Evolutionary conservation across 2,113 vertebrate species (phyloP), one percentile per base, ranked within the genome.

Genomic region (Neopipo cinnamomea): DNA sequence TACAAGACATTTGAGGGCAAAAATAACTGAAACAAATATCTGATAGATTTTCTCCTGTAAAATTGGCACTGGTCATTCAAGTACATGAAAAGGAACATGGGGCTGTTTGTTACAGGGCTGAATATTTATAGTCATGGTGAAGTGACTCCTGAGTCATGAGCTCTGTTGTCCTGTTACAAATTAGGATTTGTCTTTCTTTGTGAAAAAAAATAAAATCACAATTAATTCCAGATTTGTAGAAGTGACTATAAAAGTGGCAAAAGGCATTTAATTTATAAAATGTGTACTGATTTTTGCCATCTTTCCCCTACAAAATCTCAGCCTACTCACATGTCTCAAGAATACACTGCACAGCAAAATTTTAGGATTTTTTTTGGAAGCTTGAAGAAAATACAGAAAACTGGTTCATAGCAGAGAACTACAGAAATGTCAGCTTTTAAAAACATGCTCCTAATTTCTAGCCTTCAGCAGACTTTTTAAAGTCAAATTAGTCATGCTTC

Each of bases 401-500:
- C 12, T 74, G 22, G 20, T 85, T 94, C 95, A 58, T 8, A 74
- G 85, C 50, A 2, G 35, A 91, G 56, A 89, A 79, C 37, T 86
- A 77, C 63, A 94, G 47, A 92, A 95, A 81, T 25, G 56, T 67
- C 89, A 93, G 41, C 62, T 89, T 96, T 89, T 75, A 44, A 92
- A 91, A 96, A 90, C 27, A 68, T 27, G 47, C 75, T 91, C 61
- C 52, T 72, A 61, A 93, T 93, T 91, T 95, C 62, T 85, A 81
- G 70, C 61, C 77, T 91, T 89, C 56, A 74, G 73, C 76, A 94
- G 59, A 83, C 66, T 90, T 80, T 56, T 56, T 53, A 30, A 86
- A 94, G 85, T 87, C 83, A 81, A 63, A 96, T 91, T 82, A 94
- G 68, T 93, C 91, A 94, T 53, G 70, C 83, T 95, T 91, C 66